These are phyloP conservation scores for Pedicia rivosa DNA, from an alignment of 2,888 invertebrate species.

Conservation along the genomic window DNA sequence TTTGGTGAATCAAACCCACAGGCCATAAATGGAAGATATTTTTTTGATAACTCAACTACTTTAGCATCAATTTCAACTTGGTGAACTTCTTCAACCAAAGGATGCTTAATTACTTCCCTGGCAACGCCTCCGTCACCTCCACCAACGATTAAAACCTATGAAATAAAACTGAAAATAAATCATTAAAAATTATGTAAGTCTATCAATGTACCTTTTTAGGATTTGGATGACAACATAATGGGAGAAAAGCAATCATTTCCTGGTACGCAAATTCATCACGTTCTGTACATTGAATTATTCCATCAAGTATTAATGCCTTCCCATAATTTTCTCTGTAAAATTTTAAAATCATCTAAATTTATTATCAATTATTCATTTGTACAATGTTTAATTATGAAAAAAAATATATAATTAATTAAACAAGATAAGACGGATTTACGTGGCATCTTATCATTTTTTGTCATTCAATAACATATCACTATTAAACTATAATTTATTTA, in stretches of 20 bases:
- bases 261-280: conserved; percentile 95
- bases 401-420: no score
- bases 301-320: conserved; percentile 76
- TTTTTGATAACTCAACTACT: conserved; percentile 80
- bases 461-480: neutral
- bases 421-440: neutral
- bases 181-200: conserved; percentile 51
- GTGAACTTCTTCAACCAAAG: conserved; percentile 66
- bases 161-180: conserved; percentile 27
- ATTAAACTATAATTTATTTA: neutral
- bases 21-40: conserved; percentile 83
- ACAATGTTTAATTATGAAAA: neutral
- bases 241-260: conserved; percentile 94
- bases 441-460: neutral
- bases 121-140: conserved; percentile 98
- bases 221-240: conserved; percentile 77
- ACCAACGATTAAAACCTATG: conserved; percentile 69
- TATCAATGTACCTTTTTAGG: conserved; percentile 71
- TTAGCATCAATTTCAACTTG: conserved; percentile 92
- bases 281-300: conserved; percentile 93
- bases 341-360: no score
- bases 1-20: conserved; percentile 72
- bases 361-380: no score
- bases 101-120: conserved; percentile 88
- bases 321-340: conserved; percentile 58